Base-by-base conservation (phyloP, 2,888 invertebrate species). In the Xylota segnis region DNA sequence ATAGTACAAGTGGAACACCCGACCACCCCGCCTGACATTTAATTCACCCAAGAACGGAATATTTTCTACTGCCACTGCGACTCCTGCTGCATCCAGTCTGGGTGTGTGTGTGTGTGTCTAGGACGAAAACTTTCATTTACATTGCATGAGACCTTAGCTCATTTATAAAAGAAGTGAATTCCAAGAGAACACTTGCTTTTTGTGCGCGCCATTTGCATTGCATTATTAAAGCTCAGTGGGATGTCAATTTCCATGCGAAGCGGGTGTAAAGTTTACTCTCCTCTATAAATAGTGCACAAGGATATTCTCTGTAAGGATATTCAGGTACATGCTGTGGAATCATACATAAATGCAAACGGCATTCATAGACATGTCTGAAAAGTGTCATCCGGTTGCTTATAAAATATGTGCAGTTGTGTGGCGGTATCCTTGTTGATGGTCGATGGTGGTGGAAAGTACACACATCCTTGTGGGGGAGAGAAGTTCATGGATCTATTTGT, bases 291-390 rank as follows among this genome's bases (percentile, higher is more conserved):
- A 75, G 47, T 59, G 58, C 58, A 61, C 18, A 58, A 75, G 81
- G 56, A 63, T 79, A 47, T 43, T 43, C n/a, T 4, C n/a, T 50
- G 40, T 37, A 63, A 43, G 56, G 34, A 76, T 66, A 52, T 63
- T 52, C 54, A 72, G 66, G 40, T 45, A 47, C 18, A 34, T 47
- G 32, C 50, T 37, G 43, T 45, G 54, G 37, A 47, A 23, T 61
- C 79, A 75, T 84, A 70, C 70, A 84, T 83, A 71, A 65, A 76
- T 84, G 81, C 84, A 58, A 66, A 76, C 76, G 61, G 59, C 72
- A 86, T 86, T 86, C 82, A 86, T 77, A 72, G 77, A 82, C 34
- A 32, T 82, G 82, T 77, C 86, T 76, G 63, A 77, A 86, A 86
- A 82, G 61, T 86, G 86, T 86, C 86, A 86, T 82, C 56, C 50